Evolutionary conservation across 2,113 vertebrate species (phyloP).

Genomic region (Beaufortia kweichowensis): DNA sequence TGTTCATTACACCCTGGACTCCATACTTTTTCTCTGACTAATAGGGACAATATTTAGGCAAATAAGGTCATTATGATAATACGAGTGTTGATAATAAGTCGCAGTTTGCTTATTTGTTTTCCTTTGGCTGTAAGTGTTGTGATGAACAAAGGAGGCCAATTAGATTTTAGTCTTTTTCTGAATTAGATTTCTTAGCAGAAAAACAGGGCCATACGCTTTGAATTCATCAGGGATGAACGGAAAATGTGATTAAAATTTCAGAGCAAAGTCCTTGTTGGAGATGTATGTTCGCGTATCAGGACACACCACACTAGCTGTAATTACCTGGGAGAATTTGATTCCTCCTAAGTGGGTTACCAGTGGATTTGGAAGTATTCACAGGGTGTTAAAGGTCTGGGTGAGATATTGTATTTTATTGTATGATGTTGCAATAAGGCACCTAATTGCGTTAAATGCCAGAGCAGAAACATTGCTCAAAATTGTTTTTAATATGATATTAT

Average conservation of each 20-base stretch:
- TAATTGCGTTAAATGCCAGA: slow-evolving; percentile 33
- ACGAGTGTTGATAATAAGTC: slow-evolving; percentile 69
- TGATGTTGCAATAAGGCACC: slow-evolving; percentile 29
- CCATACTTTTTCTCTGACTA: slow-evolving; percentile 65
- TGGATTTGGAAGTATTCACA: slow-evolving; percentile 22
- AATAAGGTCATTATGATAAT: slow-evolving; percentile 76
- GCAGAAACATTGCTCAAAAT: slow-evolving; percentile 38
- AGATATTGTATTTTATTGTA: slow-evolving; percentile 50
- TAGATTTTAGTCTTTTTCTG: slow-evolving; percentile 62
- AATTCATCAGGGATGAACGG: slow-evolving; percentile 68
- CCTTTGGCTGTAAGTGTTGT: slow-evolving; percentile 67
- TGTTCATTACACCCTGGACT: slow-evolving; percentile 72
- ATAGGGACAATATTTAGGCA: slow-evolving; percentile 72
- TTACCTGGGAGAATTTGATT: slow-evolving; percentile 59
- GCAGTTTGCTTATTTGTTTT: slow-evolving; percentile 72
- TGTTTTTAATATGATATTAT: slow-evolving; percentile 38
- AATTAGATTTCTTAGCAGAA: slow-evolving; percentile 64
- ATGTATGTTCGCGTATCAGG: slow-evolving; percentile 57
- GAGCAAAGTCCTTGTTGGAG: slow-evolving; percentile 63
- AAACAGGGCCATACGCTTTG: slow-evolving; percentile 60
- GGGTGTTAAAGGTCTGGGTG: slow-evolving; percentile 16
- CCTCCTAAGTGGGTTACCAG: slow-evolving; percentile 62
- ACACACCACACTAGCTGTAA: slow-evolving; percentile 60
- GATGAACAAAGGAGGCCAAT: slow-evolving; percentile 58
- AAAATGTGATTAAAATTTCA: slow-evolving; percentile 66